Evolutionary conservation across 2,113 vertebrate species (phyloP).

Genomic region (Caracal caracal): DNA sequence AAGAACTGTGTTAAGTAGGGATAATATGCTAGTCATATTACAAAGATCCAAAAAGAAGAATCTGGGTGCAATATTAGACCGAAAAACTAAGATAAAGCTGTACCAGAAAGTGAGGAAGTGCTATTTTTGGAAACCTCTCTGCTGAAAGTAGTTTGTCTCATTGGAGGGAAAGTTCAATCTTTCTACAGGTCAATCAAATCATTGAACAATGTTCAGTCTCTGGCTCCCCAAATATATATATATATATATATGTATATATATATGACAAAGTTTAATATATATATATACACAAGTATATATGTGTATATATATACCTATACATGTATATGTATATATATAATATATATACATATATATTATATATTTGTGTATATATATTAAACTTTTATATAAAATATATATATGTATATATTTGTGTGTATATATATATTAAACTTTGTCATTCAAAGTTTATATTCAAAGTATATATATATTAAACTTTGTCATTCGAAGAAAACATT

Average conservation of each 20-base stretch:
- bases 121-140: conserved; percentile 58
- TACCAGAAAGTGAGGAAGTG: conserved; percentile 67
- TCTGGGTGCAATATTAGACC: neutral
- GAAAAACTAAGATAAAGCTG: conserved; percentile 9
- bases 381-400: too few species aligned
- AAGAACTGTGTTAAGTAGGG: neutral
- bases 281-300: neutral
- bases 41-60: neutral
- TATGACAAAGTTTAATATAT: too few species aligned
- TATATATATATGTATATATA: neutral
- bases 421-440: neutral
- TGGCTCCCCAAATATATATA: neutral
- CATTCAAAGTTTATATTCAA: neutral
- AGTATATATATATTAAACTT: neutral
- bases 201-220: neutral
- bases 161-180: conserved; percentile 46
- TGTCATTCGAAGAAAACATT: neutral
- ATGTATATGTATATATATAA: too few species aligned
- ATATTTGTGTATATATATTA: too few species aligned
- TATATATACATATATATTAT: fast-evolving
- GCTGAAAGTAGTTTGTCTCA: conserved; percentile 53
- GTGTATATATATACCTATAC: too few species aligned
- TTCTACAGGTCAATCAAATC: conserved; percentile 22
- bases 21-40: neutral
- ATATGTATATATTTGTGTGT: neutral